phyloP scores from a whole-genome alignment of 1,140 invertebrate genomes.

The Muscidifurax raptorellus region DNA sequence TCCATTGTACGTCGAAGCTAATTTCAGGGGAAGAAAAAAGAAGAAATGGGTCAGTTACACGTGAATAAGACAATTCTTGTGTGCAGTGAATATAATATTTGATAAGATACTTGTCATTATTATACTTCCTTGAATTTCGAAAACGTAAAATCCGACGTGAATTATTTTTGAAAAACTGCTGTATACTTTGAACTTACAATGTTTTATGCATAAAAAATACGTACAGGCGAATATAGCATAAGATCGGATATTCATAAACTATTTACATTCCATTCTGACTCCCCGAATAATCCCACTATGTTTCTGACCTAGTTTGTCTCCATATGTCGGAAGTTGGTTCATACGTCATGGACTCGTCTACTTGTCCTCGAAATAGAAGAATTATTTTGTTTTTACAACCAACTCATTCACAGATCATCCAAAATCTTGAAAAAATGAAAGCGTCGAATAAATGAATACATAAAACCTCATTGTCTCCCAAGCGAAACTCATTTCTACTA shows the following conservation, averaged over 20 bases:
- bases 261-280: background rate
- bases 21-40: background rate
- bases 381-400: background rate
- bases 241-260: background rate
- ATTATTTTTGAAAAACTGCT: no score
- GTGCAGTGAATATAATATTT: background rate
- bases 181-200: no score
- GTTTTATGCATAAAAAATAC: background rate
- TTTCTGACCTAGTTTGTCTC: background rate
- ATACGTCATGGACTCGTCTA: background rate
- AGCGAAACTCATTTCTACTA: background rate
- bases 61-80: background rate
- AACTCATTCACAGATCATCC: no score
- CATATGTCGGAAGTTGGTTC: background rate
- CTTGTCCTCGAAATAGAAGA: background rate
- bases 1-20: slow-evolving; percentile 1
- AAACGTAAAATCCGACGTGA: no score
- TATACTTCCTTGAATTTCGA: no score
- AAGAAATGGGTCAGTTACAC: background rate
- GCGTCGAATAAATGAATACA: no score
- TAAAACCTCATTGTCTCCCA: background rate
- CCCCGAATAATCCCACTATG: background rate
- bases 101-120: no score
- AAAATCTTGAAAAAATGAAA: no score
- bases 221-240: background rate